phyloP scores from a whole-genome alignment of 2,888 invertebrate genomes.

The Hemithea aestivaria region DNA sequence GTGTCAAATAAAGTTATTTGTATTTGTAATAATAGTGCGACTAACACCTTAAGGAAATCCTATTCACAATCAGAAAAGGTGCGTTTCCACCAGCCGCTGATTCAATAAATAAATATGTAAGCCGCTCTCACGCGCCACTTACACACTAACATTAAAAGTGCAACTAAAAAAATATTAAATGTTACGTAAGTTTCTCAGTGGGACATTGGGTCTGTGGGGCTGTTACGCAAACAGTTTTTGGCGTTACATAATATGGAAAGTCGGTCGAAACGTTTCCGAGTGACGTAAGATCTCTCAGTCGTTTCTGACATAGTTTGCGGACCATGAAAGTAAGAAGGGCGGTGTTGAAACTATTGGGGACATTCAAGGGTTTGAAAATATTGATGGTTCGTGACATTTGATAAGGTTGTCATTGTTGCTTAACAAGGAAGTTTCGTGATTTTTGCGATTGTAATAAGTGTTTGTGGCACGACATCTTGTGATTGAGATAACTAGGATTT shows the following conservation, averaged over 20 bases:
- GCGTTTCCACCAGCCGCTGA: no score
- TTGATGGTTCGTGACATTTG: no score
- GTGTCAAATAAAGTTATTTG: no score
- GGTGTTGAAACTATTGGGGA: constrained; percentile 23
- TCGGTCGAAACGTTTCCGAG: constrained; percentile 68
- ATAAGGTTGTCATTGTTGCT: no score
- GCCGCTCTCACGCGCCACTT: constrained; percentile 65
- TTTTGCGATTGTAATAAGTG: no score
- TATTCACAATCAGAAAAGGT: no score
- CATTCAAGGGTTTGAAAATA: neutral
- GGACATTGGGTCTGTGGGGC: constrained; percentile 72
- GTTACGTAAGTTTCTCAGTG: constrained; percentile 63
- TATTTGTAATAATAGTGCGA: no score
- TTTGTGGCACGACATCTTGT: no score
- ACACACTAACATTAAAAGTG: constrained; percentile 41
- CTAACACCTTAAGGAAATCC: no score
- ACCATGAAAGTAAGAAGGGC: constrained; percentile 40
- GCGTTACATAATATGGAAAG: constrained; percentile 69
- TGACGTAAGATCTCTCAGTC: constrained; percentile 46
- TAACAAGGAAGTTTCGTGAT: no score
- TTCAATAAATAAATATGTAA: constrained; percentile 1
- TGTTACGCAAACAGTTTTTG: constrained; percentile 62
- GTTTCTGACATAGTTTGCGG: constrained; percentile 48
- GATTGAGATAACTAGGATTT: no score
- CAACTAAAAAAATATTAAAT: constrained; percentile 58